Evolutionary conservation across 2,797 vertebrate genomes (phyloP).

Genomic region (Limosa lapponica): DNA sequence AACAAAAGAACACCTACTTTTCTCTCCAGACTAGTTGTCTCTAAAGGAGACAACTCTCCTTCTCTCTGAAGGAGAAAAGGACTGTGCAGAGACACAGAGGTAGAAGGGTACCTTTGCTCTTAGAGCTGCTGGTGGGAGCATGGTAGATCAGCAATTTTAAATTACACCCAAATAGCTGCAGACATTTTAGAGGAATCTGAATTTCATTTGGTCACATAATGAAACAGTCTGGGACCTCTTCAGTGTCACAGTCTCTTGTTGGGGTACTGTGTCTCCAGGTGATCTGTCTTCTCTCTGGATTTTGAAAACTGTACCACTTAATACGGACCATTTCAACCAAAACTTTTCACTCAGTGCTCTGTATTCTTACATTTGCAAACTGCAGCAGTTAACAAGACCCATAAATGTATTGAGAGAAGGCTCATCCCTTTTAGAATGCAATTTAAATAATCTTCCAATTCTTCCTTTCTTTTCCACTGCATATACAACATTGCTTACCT

Average conservation of each 20-base stretch:
- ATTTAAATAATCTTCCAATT: neutral
- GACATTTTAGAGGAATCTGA: neutral
- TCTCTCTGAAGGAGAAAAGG: neutral
- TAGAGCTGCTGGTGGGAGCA: neutral
- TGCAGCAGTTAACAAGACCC: neutral
- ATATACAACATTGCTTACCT: neutral
- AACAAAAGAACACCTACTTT: neutral
- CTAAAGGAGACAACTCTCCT: neutral
- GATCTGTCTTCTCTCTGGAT: neutral
- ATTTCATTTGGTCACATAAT: neutral
- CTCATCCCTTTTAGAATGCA: neutral
- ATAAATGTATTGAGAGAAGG: neutral
- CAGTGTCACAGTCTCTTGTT: neutral
- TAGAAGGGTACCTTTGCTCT: neutral
- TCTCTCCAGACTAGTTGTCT: neutral
- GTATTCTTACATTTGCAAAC: neutral
- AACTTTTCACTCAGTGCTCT: neutral
- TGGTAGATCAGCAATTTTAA: neutral
- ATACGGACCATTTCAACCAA: fast-evolving
- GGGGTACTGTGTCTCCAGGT: neutral
- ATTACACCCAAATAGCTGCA: neutral
- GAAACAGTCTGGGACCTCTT: neutral
- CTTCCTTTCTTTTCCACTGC: neutral
- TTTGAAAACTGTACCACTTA: neutral
- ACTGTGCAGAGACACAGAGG: neutral